Conservation (phyloP, 2,888 invertebrate genomes). For the Iselma pallidipennis region DNA sequence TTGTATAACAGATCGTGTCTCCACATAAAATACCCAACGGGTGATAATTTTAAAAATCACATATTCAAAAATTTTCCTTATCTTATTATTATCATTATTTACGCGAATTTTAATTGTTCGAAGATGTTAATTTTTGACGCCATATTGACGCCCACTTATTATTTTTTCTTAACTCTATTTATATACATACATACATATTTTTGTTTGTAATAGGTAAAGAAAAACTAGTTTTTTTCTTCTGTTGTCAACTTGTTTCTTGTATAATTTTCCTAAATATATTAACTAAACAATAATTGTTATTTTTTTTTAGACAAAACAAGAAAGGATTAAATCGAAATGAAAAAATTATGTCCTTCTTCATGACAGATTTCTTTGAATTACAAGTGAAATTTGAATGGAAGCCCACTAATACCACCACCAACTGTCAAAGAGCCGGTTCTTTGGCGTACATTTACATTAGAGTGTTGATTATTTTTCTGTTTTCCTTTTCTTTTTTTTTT, state of each 20-base stretch:
- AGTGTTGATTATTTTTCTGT: constrained; percentile 25
- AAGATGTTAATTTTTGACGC: neutral
- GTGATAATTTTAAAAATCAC: too few relatives aligned
- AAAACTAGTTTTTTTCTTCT: neutral
- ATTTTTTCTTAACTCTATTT: too few relatives aligned
- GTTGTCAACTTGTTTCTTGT: neutral
- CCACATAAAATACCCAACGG: too few relatives aligned
- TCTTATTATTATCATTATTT: too few relatives aligned
- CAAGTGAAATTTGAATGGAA: constrained; percentile 24
- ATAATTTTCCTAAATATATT: constrained; percentile 12
- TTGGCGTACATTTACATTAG: constrained; percentile 30
- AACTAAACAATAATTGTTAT: neutral
- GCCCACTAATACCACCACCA: too few relatives aligned
- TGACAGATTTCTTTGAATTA: constrained; percentile 21
- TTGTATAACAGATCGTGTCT: too few relatives aligned
- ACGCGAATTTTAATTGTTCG: neutral
- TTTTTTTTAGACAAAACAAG: neutral
- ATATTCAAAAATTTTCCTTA: too few relatives aligned
- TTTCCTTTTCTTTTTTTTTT: neutral
- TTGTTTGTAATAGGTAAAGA: too few relatives aligned
- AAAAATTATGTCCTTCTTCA: constrained; percentile 42
- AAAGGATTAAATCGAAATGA: constrained; percentile 28
- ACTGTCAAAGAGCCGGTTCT: constrained; percentile 30
- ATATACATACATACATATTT: too few relatives aligned
- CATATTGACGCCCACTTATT: too few relatives aligned